Conservation (phyloP, 1,140 invertebrate genomes). For the Linepithema humile region DNA sequence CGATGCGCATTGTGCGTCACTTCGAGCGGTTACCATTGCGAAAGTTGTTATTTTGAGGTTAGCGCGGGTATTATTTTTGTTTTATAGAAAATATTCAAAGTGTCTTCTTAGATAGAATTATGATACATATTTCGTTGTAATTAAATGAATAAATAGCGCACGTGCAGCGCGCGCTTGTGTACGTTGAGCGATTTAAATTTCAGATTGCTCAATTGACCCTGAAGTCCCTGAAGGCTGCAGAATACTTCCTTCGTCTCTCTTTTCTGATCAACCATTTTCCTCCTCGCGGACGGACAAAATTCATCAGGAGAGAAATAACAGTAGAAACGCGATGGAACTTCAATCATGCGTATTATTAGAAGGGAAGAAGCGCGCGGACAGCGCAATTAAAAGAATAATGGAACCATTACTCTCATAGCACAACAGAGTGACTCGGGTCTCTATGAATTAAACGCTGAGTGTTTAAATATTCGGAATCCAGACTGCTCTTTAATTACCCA, state of each 20-base stretch:
- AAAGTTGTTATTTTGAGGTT: too few species aligned
- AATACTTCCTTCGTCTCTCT: constrained; percentile 29
- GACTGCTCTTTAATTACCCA: background rate
- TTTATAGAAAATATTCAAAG: too few species aligned
- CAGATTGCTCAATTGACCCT: constrained; percentile 56
- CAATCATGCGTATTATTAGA: constrained; percentile 2
- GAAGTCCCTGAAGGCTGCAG: constrained; percentile 52
- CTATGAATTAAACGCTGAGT: background rate
- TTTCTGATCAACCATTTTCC: background rate
- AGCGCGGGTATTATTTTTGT: too few species aligned
- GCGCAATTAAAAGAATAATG: constrained; percentile 13
- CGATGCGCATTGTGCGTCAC: too few species aligned
- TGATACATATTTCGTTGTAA: too few species aligned
- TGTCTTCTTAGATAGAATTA: too few species aligned
- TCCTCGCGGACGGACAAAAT: background rate
- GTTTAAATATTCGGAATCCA: background rate
- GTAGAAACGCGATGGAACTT: background rate
- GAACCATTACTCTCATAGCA: background rate
- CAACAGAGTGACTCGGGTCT: background rate
- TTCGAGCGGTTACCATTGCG: too few species aligned
- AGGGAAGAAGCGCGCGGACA: background rate
- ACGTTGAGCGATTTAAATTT: constrained; percentile 58
- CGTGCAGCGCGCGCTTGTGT: too few species aligned
- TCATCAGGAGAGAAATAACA: constrained; percentile 29
- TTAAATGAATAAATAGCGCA: too few species aligned